These are phyloP conservation scores for Argyrosomus regius DNA, from an alignment of 2,797 vertebrate genomes.

Conservation along the genomic window DNA sequence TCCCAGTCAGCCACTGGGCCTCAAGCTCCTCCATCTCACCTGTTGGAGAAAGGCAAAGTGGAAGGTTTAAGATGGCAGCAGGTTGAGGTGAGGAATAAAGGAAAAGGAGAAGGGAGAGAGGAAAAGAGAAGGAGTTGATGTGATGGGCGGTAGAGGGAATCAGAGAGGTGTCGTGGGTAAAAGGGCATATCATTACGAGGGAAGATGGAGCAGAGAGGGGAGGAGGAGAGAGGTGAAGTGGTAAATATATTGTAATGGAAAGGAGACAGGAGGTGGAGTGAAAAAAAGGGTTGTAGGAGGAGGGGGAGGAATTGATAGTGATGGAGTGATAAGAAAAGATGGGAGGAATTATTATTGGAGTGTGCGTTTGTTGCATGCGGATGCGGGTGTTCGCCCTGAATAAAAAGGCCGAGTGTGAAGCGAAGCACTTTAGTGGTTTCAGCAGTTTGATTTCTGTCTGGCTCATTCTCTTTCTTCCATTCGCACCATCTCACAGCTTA, in stretches of 20 bases:
- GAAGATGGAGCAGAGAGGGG: constrained; percentile 26
- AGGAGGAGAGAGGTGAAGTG: constrained; percentile 61
- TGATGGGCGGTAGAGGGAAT: background rate
- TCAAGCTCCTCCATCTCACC: constrained; percentile 99
- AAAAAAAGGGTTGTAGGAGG: constrained; percentile 41
- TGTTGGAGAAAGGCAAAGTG: constrained; percentile 57
- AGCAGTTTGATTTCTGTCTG: constrained; percentile 70
- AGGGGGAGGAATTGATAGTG: constrained; percentile 61
- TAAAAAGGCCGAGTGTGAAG: constrained; percentile 58
- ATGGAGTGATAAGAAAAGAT: constrained; percentile 70
- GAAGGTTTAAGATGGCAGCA: constrained; percentile 18
- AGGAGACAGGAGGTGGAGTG: constrained; percentile 60
- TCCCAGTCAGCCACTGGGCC: constrained; percentile 96
- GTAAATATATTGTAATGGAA: constrained; percentile 75
- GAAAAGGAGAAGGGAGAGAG: background rate
- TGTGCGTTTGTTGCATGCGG: constrained; percentile 41
- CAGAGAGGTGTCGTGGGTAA: constrained; percentile 5
- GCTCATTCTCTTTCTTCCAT: constrained; percentile 62
- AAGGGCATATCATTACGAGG: constrained; percentile 36
- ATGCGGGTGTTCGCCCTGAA: constrained; percentile 55
- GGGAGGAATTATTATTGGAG: constrained; percentile 61
- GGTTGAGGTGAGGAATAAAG: background rate
- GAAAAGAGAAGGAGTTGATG: background rate
- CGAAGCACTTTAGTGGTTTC: constrained; percentile 65
- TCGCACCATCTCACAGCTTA: constrained; percentile 72